Evolutionary conservation across 2,888 invertebrate genomes (phyloP).

Genomic region (Thyatira batis): DNA sequence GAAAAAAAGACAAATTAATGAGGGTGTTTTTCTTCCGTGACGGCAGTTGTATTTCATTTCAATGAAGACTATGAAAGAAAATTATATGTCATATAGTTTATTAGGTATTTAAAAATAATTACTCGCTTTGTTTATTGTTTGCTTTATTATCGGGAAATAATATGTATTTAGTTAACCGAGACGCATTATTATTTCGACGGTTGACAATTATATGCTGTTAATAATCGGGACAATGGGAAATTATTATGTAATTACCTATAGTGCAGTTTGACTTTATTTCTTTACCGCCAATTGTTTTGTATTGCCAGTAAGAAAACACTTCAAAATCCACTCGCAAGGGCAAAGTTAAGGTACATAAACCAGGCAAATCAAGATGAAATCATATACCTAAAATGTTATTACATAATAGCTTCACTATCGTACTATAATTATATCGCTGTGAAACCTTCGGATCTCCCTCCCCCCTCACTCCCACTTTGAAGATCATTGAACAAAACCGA

Average conservation of each 20-base stretch:
- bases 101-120: not conserved
- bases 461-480: constrained; percentile 25
- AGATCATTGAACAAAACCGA: constrained; percentile 50
- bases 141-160: not conserved
- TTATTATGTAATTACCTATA: no score
- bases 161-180: not conserved
- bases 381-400: not conserved
- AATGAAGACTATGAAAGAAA: not conserved
- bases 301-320: no score
- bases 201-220: not conserved
- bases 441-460: constrained; percentile 30
- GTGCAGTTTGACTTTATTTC: no score
- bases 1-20: constrained; percentile 56
- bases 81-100: not conserved
- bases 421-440: not conserved
- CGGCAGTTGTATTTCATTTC: constrained; percentile 2
- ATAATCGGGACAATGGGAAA: not conserved
- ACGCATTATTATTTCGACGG: not conserved
- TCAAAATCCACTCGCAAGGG: no score
- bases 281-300: no score
- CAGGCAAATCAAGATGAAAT: not conserved
- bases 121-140: not conserved
- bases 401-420: not conserved
- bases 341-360: not conserved
- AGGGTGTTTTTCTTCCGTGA: constrained; percentile 26